Conservation (phyloP, 2,888 invertebrate species). For the Fissipunctia ypsillon region DNA sequence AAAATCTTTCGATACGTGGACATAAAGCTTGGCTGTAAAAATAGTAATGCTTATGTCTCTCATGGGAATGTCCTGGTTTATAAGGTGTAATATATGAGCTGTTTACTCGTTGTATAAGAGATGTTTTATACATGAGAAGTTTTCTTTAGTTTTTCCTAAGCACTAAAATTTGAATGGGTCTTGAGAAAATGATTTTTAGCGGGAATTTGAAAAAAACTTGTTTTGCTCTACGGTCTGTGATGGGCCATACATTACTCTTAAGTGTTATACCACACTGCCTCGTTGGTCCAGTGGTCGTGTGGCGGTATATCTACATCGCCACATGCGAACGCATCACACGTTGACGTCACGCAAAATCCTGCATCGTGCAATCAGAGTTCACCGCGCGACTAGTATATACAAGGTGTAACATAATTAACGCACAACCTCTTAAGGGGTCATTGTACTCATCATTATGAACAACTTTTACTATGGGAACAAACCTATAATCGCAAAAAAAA, state of each 20-base stretch:
- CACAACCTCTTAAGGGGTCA: too few relatives aligned
- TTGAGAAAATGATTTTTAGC: not conserved
- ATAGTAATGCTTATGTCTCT: constrained; percentile 47
- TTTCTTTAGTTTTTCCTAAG: constrained; percentile 19
- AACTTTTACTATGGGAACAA: too few relatives aligned
- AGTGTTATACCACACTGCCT: too few relatives aligned
- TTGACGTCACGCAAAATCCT: too few relatives aligned
- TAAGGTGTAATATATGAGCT: constrained; percentile 43
- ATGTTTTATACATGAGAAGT: constrained; percentile 13
- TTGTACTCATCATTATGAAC: too few relatives aligned
- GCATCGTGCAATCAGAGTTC: too few relatives aligned
- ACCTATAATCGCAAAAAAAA: too few relatives aligned
- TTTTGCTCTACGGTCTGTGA: not conserved
- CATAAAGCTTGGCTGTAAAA: constrained; percentile 66
- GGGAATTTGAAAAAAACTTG: not conserved
- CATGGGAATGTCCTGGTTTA: constrained; percentile 41
- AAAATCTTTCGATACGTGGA: constrained; percentile 60
- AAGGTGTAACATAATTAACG: too few relatives aligned
- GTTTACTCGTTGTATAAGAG: constrained; percentile 11
- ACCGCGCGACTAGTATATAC: too few relatives aligned
- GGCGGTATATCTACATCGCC: too few relatives aligned
- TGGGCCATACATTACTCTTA: not conserved
- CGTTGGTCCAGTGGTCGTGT: too few relatives aligned
- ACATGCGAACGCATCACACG: too few relatives aligned
- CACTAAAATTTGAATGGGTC: not conserved